Evolutionary conservation across 2,888 invertebrate species (phyloP), one percentile per base, ranked within the genome.

Genomic region (Drosophila eohydei): DNA sequence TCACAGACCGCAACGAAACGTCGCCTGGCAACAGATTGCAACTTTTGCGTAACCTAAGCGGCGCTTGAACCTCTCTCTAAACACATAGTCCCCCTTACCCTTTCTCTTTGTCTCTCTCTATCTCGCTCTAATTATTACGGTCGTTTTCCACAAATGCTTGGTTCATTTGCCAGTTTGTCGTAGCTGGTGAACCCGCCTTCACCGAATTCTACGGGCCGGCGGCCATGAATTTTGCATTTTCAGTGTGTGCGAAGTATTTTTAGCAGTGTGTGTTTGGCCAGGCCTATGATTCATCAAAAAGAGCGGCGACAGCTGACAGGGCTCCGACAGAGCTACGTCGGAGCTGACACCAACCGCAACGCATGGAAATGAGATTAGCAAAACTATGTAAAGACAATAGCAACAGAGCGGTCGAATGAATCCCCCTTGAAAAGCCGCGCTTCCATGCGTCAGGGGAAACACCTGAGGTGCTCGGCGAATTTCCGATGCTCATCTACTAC

Each of bases 261-360:
- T 82, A 84, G 86, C 82, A 69, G 28, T 54, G 12, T 74, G 75
- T 74, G 75, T 73, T 72, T 76, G 83, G 73, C 67, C 75, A 77
- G 87, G 85, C 74, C 84, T 77, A 87, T 86, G 86, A 86, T 86
- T 86, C 88, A 86, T 88, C 87, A 83, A 83, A 88, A 88, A 78
- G 80, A 82, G 83, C 76, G 74, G 72, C 85, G 88, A 87, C 88
- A 87, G 88, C 81, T 84, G 80, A 74, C 80, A 73, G 74, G 52
- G 54, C 74, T 67, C 61, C 74, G 58, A 36, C 30, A 64, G 80
- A 80, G 40, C 40, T 11, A 4, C 36, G 26, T 36, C 79, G 64
- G 76, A 59, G 32, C 68, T 63, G 71, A 58, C 81, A 71, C 64
- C 51, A 70, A 74, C 78, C 77, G 69, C 85, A 71, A 84, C 79